Conservation (phyloP, 2,797 vertebrate species). For the Zalophus californianus region DNA sequence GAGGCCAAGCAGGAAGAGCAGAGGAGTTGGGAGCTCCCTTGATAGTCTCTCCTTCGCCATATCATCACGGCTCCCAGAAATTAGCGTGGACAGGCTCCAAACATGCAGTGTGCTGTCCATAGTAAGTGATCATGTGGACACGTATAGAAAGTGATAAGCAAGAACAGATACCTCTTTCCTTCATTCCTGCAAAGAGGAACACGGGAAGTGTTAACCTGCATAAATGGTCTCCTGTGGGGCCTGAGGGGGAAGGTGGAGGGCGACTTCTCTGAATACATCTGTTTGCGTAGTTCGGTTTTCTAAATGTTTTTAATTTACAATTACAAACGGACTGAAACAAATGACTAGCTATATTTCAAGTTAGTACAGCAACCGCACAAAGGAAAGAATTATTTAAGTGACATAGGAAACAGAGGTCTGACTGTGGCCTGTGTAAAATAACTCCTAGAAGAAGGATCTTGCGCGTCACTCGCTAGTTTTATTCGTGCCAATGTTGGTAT, state of each 20-base stretch:
- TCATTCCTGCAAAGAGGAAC: neutral
- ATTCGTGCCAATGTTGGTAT: neutral
- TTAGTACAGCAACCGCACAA: neutral
- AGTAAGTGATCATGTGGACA: neutral
- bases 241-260: neutral
- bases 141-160: neutral
- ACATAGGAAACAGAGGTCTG: neutral
- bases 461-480: neutral
- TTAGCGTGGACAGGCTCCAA: neutral
- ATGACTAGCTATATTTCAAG: neutral
- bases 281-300: neutral
- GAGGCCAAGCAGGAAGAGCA: neutral
- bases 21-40: neutral
- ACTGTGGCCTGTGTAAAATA: neutral
- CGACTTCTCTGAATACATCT: neutral
- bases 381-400: neutral
- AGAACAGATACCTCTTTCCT: neutral
- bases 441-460: neutral
- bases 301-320: neutral
- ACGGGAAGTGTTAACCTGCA: too few relatives aligned
- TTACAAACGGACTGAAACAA: neutral
- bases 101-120: too few relatives aligned
- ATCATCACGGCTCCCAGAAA: neutral
- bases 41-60: neutral
- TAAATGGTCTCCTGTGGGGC: neutral